A percentile compares a stretch with the other conserved stretches of the same genome.
Conservation (phyloP, 2,113 vertebrate genomes). For the Gymnocephalus cernua region DNA sequence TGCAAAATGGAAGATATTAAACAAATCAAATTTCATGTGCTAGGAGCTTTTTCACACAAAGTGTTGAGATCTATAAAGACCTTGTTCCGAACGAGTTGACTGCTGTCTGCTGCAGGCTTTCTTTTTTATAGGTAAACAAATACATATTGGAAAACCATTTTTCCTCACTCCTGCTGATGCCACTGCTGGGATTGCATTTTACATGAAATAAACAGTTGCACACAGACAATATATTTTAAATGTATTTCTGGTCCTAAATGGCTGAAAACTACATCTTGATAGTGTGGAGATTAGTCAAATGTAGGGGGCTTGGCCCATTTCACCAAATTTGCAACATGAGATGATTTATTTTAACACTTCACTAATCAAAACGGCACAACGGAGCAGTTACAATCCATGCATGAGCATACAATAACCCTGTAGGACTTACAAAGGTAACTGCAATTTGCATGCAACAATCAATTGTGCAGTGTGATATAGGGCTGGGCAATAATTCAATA, state of each 20-base stretch:
- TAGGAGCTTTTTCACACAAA: conserved; percentile 22
- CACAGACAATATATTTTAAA: neutral
- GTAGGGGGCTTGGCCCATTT: neutral
- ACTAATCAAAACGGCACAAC: neutral
- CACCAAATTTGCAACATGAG: neutral
- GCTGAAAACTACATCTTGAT: neutral
- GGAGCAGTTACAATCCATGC: neutral
- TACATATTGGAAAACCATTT: neutral
- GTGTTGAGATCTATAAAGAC: conserved; percentile 17
- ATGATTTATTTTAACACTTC: neutral
- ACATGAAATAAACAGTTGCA: neutral
- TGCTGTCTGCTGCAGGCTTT: neutral
- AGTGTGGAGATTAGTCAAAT: neutral
- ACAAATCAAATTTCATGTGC: conserved; percentile 46
- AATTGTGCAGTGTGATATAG: too few relatives aligned
- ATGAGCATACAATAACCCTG: neutral
- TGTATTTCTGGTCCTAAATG: neutral
- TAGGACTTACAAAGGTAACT: neutral
- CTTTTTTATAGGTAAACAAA: neutral
- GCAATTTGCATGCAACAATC: neutral
- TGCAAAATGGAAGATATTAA: conserved; percentile 51
- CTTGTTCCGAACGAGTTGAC: conserved; percentile 2
- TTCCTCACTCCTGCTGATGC: neutral
- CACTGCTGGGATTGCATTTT: neutral
- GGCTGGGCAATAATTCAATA: too few relatives aligned